phyloP scores from a whole-genome alignment of 35 echinoderm and acorn worm species.

The Heliocidaris erythrogramma region DNA sequence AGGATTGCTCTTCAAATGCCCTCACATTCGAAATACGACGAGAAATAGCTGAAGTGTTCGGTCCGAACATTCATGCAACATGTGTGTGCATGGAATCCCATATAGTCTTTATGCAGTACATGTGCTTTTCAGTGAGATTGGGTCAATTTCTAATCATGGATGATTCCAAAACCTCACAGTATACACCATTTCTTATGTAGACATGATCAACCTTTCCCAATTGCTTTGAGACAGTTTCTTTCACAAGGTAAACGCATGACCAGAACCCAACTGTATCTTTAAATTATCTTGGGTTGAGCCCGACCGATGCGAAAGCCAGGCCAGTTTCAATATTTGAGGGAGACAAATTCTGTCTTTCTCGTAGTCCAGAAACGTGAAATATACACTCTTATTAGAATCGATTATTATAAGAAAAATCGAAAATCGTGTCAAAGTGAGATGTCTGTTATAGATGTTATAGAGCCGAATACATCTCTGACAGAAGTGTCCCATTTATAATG shows the following conservation, averaged over 20 bases:
- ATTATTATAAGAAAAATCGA: background rate
- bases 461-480: background rate
- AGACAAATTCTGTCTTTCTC: background rate
- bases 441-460: background rate
- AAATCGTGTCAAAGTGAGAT: background rate
- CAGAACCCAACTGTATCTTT: too few relatives aligned
- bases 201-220: too few relatives aligned
- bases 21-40: too few relatives aligned
- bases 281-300: background rate
- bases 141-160: too few relatives aligned
- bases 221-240: too few relatives aligned
- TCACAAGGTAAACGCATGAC: background rate
- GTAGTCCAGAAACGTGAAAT: background rate
- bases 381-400: background rate
- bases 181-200: too few relatives aligned
- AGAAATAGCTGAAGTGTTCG: too few relatives aligned
- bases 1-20: too few relatives aligned
- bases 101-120: too few relatives aligned
- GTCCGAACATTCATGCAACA: background rate
- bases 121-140: too few relatives aligned
- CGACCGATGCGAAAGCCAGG: background rate
- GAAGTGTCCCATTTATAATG: background rate
- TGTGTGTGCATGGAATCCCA: background rate
- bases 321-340: slow-evolving; percentile 16
- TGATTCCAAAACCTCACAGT: too few relatives aligned